Evolutionary conservation across 1,140 invertebrate species (phyloP), one percentile per base, ranked within the genome.

Genomic region (Achatina immaculata): DNA sequence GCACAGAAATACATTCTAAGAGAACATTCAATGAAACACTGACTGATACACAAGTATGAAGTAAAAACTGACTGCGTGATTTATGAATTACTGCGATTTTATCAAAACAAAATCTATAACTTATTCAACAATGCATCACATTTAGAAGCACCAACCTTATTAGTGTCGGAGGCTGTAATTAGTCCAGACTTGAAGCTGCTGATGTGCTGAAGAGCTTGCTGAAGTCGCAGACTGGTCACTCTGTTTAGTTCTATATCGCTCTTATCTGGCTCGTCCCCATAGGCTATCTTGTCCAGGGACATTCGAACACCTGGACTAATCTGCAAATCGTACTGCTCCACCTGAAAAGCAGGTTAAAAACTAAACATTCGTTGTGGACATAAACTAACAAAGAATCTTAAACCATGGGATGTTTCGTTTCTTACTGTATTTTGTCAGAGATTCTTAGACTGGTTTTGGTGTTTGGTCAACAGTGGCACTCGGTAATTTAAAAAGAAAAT

Each of bases 191-290:
- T 83, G 78, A 83, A 66, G 71, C 78, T 83, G 78, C 43, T 80
- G 45, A 83, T 80, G 78, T 83, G 82, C 45, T 80, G 72, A 34
- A 80, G 80, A 31, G 82, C 82, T 68, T 83, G 82, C 48, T 83
- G 82, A 2, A 83, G 78, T n/a, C 82, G 48, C 9, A 83, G 82
- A 62, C 78, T 80, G 58, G 82, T 83, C 24, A 83, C 71, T 28
- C 82, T 66, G 62, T 83, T 83, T 24, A 83, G 82, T 24, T 68
- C 78, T 51, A 80, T 74, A 3, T 76, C 48, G n/a, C 55, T 71
- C 19, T 11, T 24, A 16, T 77, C 78, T 24, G 38, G 36, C 40
- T 77, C 78, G 21, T 83, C 82, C 36, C 43, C 48, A 19, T 76
- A 65, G 77, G 71, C 40, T 58, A 55, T 51, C 36, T 28, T 11